Evolutionary conservation across 1,140 invertebrate genomes (phyloP).

Genomic region (Drosophila tristis): DNA sequence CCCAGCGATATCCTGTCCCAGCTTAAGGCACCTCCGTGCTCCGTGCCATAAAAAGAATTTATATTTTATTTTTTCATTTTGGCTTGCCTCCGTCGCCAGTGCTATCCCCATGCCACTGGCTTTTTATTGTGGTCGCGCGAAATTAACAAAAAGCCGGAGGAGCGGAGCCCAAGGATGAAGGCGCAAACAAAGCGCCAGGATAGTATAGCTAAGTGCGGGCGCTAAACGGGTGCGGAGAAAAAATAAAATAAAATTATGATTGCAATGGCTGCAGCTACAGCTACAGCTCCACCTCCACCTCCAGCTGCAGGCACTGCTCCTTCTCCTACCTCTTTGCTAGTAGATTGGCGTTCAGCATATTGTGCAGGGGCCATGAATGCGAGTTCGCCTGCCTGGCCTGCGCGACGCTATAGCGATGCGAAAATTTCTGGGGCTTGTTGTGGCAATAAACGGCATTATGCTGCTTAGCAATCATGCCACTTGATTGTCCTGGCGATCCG

Average conservation of each 20-base stretch:
- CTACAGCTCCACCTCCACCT: conserved; percentile 7
- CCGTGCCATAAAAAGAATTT: conserved; percentile 71
- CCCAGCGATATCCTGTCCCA: conserved; percentile 3
- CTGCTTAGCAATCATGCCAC: conserved; percentile 77
- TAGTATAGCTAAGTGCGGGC: conserved; percentile 71
- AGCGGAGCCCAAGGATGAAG: conserved; percentile 27
- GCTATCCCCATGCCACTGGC: conserved; percentile 42
- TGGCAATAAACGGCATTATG: conserved; percentile 80
- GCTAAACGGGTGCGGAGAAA: conserved; percentile 21
- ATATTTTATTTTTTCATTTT: conserved; percentile 69
- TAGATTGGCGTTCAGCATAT: conserved; percentile 66
- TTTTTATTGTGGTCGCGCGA: conserved; percentile 65
- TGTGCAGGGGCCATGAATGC: conserved; percentile 69
- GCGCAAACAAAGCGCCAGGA: conserved; percentile 61
- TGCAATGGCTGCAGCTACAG: conserved; percentile 60
- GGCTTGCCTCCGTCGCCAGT: conserved; percentile 37
- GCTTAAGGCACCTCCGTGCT: conserved; percentile 30
- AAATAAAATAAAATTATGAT: conserved; percentile 81
- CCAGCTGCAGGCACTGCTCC: neutral
- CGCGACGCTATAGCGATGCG: neutral
- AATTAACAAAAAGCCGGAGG: conserved; percentile 62
- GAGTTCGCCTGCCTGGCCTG: conserved; percentile 46
- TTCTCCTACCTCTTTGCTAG: neutral
- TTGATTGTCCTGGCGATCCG: conserved; percentile 58
- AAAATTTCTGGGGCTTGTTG: conserved; percentile 36